These are phyloP conservation scores for Eupeodes latifasciatus DNA, from an alignment of 2,888 invertebrate genomes.

Conservation along the genomic window DNA sequence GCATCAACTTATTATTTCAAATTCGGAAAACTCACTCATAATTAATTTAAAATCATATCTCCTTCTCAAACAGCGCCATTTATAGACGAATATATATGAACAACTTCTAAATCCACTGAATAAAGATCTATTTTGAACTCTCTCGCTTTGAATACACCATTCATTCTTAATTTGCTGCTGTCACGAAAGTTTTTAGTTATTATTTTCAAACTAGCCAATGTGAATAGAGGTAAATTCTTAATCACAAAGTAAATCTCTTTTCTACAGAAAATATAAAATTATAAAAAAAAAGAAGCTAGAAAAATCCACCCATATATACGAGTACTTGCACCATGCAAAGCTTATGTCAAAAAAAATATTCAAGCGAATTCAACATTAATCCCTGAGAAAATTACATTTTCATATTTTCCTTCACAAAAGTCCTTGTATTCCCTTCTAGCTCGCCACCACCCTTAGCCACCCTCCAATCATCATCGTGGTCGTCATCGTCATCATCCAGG, in stretches of 20 bases:
- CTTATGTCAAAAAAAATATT: slow-evolving; percentile 43
- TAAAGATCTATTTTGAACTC: neutral
- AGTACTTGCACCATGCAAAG: slow-evolving; percentile 1
- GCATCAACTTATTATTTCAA: neutral
- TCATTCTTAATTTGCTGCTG: slow-evolving; percentile 6
- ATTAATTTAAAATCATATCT: neutral
- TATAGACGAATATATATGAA: no score
- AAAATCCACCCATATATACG: neutral
- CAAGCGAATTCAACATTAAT: slow-evolving; percentile 55
- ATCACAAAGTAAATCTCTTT: slow-evolving; percentile 24
- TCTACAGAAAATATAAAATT: neutral
- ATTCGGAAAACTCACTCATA: neutral
- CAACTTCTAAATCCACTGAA: neutral
- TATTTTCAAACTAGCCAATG: slow-evolving; percentile 20
- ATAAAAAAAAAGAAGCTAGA: neutral
- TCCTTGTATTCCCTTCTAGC: neutral
- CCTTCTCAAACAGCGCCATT: neutral
- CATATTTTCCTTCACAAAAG: slow-evolving; percentile 42
- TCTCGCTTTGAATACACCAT: neutral
- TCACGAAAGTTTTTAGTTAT: neutral
- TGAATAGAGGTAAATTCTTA: slow-evolving; percentile 8
- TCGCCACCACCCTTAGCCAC: neutral
- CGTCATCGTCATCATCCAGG: neutral
- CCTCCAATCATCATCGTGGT: no score
- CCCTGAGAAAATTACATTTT: slow-evolving; percentile 66